These are phyloP conservation scores for Thamnaconus septentrionalis DNA, from an alignment of 2,113 vertebrate genomes.

Conservation along the genomic window DNA sequence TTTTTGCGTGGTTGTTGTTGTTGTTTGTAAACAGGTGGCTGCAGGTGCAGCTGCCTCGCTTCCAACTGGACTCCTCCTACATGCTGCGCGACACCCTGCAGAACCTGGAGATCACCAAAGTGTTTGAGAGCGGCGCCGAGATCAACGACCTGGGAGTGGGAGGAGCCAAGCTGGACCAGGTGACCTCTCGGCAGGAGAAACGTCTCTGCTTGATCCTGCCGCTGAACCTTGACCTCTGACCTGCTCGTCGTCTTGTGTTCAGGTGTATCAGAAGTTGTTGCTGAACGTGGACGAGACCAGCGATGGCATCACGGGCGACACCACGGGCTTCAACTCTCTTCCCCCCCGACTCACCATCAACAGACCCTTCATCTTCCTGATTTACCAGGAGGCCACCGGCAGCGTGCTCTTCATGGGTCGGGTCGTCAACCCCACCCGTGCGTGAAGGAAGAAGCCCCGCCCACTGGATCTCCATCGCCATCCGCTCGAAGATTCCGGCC, in stretches of 20 bases:
- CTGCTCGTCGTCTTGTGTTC: not conserved
- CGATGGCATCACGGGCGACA: constrained; percentile 58
- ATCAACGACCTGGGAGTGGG: constrained; percentile 71
- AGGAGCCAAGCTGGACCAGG: constrained; percentile 77
- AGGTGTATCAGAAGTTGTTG: constrained; percentile 82
- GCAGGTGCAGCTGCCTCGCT: constrained; percentile 87
- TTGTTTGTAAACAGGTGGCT: constrained; percentile 74
- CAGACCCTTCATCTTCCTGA: constrained; percentile 84
- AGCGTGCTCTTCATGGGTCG: constrained; percentile 84
- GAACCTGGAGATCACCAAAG: constrained; percentile 71
- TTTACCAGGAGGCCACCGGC: constrained; percentile 81
- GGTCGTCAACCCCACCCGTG: constrained; percentile 78
- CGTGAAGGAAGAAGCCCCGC: not conserved
- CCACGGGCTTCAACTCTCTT: constrained; percentile 63
- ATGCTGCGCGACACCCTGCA: constrained; percentile 77
- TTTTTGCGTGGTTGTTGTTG: not conserved
- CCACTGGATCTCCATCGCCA: not conserved
- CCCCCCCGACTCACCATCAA: constrained; percentile 81
- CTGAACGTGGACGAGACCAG: constrained; percentile 79
- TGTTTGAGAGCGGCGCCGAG: constrained; percentile 79
- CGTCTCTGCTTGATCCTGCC: not conserved
- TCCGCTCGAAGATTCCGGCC: too few species aligned
- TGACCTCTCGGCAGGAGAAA: constrained; percentile 1
- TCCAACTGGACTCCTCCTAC: constrained; percentile 82
- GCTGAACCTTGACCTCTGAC: not conserved